These are phyloP conservation scores for Diloba caeruleocephala DNA, from an alignment of 2,888 invertebrate genomes.

Conservation along the genomic window DNA sequence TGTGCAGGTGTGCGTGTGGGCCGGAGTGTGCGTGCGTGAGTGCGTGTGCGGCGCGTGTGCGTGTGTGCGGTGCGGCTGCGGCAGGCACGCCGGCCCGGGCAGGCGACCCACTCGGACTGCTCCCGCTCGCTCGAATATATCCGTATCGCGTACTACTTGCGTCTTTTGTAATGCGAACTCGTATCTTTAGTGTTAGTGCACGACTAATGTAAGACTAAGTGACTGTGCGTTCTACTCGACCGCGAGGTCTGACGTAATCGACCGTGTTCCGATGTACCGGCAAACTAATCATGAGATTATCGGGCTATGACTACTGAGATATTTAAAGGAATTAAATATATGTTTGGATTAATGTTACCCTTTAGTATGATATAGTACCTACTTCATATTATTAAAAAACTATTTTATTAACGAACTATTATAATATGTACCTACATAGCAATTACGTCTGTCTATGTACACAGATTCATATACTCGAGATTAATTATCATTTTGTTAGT, in stretches of 20 bases:
- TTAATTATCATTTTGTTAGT: slow-evolving; percentile 42
- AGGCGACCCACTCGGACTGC: slow-evolving; percentile 69
- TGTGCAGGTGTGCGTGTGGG: slow-evolving; percentile 46
- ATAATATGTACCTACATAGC: slow-evolving; percentile 52
- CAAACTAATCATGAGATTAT: slow-evolving; percentile 39
- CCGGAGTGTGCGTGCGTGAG: slow-evolving; percentile 27
- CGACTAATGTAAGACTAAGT: slow-evolving; percentile 69
- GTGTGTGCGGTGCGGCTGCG: slow-evolving; percentile 19
- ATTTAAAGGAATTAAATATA: slow-evolving; percentile 72
- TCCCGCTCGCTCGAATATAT: slow-evolving; percentile 62
- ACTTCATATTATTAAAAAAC: slow-evolving; percentile 67
- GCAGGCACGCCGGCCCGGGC: slow-evolving; percentile 62
- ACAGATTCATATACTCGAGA: slow-evolving; percentile 44
- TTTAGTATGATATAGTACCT: slow-evolving; percentile 66
- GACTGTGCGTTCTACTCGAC: slow-evolving; percentile 53
- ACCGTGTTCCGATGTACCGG: slow-evolving; percentile 12
- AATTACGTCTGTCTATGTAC: slow-evolving; percentile 40
- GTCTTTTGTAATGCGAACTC: slow-evolving; percentile 66
- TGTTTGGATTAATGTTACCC: slow-evolving; percentile 75
- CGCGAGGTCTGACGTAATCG: slow-evolving; percentile 18
- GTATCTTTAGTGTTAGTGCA: slow-evolving; percentile 72
- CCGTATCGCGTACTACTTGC: slow-evolving; percentile 59
- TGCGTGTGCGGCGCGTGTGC: slow-evolving; percentile 7
- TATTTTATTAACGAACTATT: slow-evolving; percentile 76
- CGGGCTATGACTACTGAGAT: slow-evolving; percentile 73